phyloP scores from a whole-genome alignment of 37 sponge, comb jelly and placozoan genomes.

The Chondrosia reniformis region DNA sequence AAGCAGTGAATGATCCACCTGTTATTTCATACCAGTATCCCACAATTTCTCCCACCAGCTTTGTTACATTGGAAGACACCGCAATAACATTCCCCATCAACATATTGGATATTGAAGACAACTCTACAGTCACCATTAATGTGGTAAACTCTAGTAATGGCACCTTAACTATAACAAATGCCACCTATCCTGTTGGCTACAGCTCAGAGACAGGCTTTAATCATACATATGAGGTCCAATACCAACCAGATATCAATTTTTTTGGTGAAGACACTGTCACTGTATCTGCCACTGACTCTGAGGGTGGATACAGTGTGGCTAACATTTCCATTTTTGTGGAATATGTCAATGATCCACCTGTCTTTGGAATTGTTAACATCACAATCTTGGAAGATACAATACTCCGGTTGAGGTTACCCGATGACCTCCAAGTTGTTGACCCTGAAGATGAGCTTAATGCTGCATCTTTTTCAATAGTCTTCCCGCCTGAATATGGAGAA shows the following conservation, averaged over 20 bases:
- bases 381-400: slow-evolving; percentile 53
- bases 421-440: slow-evolving; percentile 58
- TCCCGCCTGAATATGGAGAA: slow-evolving; percentile 33
- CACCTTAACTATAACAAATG: background rate
- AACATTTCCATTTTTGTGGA: slow-evolving; percentile 33
- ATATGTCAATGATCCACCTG: slow-evolving; percentile 74
- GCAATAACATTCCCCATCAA: slow-evolving; percentile 29
- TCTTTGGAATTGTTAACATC: slow-evolving; percentile 53
- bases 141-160: slow-evolving; percentile 23
- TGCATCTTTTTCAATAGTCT: slow-evolving; percentile 51
- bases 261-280: slow-evolving; percentile 52
- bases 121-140: background rate
- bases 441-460: slow-evolving; percentile 62
- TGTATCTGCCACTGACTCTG: slow-evolving; percentile 53
- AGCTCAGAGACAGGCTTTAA: background rate
- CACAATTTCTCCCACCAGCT: background rate
- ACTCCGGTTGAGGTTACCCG: slow-evolving; percentile 42
- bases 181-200: background rate
- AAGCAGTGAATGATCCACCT: background rate
- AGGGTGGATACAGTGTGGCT: slow-evolving; percentile 31
- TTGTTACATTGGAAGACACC: slow-evolving; percentile 54
- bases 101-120: slow-evolving; percentile 57
- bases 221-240: slow-evolving; percentile 48
- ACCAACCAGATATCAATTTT: slow-evolving; percentile 68
- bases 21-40: slow-evolving; percentile 29